Percentiles rank a stretch among this genome's conserved stretches.
Conservation (phyloP, 1,140 invertebrate species). For the Aradophagus sp. region DNA sequence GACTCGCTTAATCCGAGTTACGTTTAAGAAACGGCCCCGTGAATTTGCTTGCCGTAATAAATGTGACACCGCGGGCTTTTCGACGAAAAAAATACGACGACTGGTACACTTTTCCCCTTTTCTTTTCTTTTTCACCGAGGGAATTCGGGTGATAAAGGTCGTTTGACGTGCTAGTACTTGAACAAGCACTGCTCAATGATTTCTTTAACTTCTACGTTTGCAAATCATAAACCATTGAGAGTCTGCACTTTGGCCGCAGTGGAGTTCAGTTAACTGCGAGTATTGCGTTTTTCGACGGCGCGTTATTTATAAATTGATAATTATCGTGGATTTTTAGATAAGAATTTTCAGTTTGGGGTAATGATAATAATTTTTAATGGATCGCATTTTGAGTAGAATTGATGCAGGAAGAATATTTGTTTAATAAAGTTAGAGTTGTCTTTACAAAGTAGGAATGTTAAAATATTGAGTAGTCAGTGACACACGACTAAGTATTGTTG, state of each 20-base stretch:
- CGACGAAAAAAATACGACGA: background rate
- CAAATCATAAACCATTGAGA: slow-evolving; percentile 4
- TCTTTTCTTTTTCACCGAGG: too few species aligned
- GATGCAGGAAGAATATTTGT: too few species aligned
- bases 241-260: background rate
- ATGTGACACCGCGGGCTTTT: background rate
- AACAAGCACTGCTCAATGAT: slow-evolving; percentile 2
- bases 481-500: too few species aligned
- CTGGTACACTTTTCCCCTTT: slow-evolving; percentile 1
- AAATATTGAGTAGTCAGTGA: too few species aligned
- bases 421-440: too few species aligned
- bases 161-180: slow-evolving; percentile 5
- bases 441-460: too few species aligned
- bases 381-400: too few species aligned
- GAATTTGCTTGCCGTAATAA: slow-evolving; percentile 16
- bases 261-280: background rate
- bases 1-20: slow-evolving; percentile 14
- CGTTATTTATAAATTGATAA: too few species aligned
- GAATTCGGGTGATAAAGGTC: background rate
- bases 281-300: too few species aligned
- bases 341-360: too few species aligned
- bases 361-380: too few species aligned
- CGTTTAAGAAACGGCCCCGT: slow-evolving; percentile 1
- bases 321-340: too few species aligned
- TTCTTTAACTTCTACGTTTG: slow-evolving; percentile 9